Base-by-base conservation (phyloP, 2,888 invertebrate species). In the Drepanosiphum platanoidis region DNA sequence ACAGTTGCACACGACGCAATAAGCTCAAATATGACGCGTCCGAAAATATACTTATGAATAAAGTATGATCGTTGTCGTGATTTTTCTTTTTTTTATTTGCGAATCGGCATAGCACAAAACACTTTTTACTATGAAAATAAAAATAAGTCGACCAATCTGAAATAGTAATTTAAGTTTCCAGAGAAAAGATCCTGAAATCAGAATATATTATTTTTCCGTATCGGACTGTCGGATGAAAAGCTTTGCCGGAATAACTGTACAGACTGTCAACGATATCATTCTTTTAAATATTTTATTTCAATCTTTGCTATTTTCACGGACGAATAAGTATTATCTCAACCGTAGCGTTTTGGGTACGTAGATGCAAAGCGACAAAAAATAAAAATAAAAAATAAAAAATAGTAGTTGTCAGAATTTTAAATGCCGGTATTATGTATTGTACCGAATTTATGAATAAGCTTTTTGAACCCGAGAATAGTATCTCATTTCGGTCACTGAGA, bases 211-310 rank as follows among this genome's bases (percentile, higher is more conserved):
- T n/a, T n/a, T n/a, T 42, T 46, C 18, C 9, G 11, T 30, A 72
- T 72, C 18, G 46, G 46, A 72, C 30, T 46, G 72, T 72, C 30
- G 46, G 30, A 72, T 46, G 46, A 42, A 72, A 72, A 72, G 4
- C 42, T 72, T 42, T 15, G 30, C 15, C 8, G 42, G 42, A 72
- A 72, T 42, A 18, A 42, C 27, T 42, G 42, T 42, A 42, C 22
- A 46, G 46, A 9, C 72, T 46, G 46, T 72, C 46, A 46, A 32
- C 64, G 30, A 64, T 64, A 64, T 64, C 11, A 64, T 64, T 64
- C 30, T 74, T 74, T 74, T 74, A 52, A 74, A 74, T 74, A 74
- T 74, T 52, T 74, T 74, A 74, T 74, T 52, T 74, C 52, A 52
- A 52, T 74, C 32, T 74, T 30, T 34, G 13, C 74, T 74, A 64